These are phyloP conservation scores for Antedon bifida DNA, from an alignment of 35 echinoderm and acorn worm genomes.

Conservation along the genomic window DNA sequence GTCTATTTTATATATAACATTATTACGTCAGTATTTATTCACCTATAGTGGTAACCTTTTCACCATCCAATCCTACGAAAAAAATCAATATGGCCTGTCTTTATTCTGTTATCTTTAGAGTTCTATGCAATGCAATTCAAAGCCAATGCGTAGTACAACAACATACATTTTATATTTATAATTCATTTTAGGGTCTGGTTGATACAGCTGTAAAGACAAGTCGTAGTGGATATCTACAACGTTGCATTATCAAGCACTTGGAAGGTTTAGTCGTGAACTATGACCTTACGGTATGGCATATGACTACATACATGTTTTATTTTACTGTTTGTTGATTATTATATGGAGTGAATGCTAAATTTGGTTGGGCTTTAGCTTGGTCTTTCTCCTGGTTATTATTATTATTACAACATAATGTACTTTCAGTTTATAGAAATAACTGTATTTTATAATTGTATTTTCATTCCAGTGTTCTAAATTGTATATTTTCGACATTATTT, in stretches of 20 bases:
- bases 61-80: background rate
- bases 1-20: background rate
- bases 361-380: background rate
- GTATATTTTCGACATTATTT: too few relatives aligned
- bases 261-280: conserved; percentile 90
- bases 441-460: too few relatives aligned
- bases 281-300: conserved; percentile 70
- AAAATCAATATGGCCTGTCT: background rate
- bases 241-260: conserved; percentile 91
- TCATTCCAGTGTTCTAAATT: too few relatives aligned
- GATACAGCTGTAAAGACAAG: conserved; percentile 98
- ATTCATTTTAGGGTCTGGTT: conserved; percentile 58
- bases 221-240: conserved; percentile 85
- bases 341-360: background rate
- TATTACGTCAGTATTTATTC: too few relatives aligned
- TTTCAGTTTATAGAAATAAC: too few relatives aligned
- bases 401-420: too few relatives aligned
- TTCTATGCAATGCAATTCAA: too few relatives aligned
- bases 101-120: too few relatives aligned
- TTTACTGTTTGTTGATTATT: too few relatives aligned
- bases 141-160: too few relatives aligned
- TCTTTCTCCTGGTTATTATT: background rate
- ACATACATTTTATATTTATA: background rate
- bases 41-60: background rate
- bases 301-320: too few relatives aligned